Base-by-base conservation (phyloP, 2,113 vertebrate genomes). In the Seriola rivoliana region DNA sequence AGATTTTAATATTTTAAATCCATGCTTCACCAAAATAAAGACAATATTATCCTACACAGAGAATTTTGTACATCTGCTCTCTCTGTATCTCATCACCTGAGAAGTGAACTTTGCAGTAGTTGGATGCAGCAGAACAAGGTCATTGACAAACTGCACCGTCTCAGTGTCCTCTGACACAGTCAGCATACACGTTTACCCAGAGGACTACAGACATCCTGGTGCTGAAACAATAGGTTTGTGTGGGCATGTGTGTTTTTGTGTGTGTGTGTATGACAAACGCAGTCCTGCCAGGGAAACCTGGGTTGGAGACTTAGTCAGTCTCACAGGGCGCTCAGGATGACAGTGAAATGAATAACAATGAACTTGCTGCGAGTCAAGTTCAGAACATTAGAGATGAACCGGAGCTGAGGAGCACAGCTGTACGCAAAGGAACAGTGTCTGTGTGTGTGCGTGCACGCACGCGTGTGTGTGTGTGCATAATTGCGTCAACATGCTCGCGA, bases 301-400 rank as follows among this genome's bases (percentile, higher is more conserved):
- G 74, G 73, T 71, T 71, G 46, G 66, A 84, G 62, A 68, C 85
- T 87, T 63, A 72, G 63, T 85, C 80, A 86, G 89, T 86, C 91
- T 91, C 91, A 57, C 84, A 71, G 75, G 85, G 78, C 11, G 52
- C 58, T 25, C 48, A 19, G 75, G 75, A 91, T 82, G 89, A 92
- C 90, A 93, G 88, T 82, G 85, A 89, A 91, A 93, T 89, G 91
- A 92, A 94, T 93, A 92, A 93, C 89, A 92, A 91, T 92, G 80
- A 94, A 93, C 88, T 90, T 57, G 76, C 74, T 36, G 75, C 82
- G 85, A 88, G 84, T 86, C 81, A 88, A 83, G 91, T 90, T 91
- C 85, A 91, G 67, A 88, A 89, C 71, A 76, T 76, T 78, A 86
- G 81, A 81, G 79, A 84, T 77, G 84, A 83, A 81, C 32, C 50